Evolutionary conservation across 1,140 invertebrate genomes (phyloP).

Genomic region (Zaprionus africanus): DNA sequence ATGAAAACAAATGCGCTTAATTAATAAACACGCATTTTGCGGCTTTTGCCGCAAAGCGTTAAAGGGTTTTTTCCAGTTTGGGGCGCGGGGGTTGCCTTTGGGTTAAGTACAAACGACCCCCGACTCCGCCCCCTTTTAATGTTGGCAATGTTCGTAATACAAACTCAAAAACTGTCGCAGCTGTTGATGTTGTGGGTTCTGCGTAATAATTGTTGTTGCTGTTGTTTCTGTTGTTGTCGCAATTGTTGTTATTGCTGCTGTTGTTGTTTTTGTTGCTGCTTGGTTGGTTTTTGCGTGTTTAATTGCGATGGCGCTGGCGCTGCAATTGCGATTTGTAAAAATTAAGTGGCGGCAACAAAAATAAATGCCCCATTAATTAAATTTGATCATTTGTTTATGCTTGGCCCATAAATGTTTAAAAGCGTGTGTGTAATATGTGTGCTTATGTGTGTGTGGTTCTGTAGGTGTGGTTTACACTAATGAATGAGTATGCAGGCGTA

Average conservation of each 20-base stretch:
- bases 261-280: constrained; percentile 19
- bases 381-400: constrained; percentile 58
- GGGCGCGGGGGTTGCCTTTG: constrained; percentile 1
- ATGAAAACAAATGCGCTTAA: constrained; percentile 84
- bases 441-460: not conserved
- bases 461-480: not conserved
- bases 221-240: constrained; percentile 42
- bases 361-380: constrained; percentile 48
- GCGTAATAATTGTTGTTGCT: constrained; percentile 59
- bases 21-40: constrained; percentile 84
- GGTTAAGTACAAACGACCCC: constrained; percentile 31
- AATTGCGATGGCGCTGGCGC: constrained; percentile 37
- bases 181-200: constrained; percentile 73
- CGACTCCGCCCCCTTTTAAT: constrained; percentile 7
- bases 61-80: not conserved
- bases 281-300: constrained; percentile 38
- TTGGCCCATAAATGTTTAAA: constrained; percentile 37
- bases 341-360: constrained; percentile 55
- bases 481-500: not conserved
- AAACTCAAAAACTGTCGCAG: constrained; percentile 69
- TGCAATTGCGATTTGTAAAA: constrained; percentile 60
- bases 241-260: constrained; percentile 33
- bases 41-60: constrained; percentile 53
- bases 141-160: constrained; percentile 42
- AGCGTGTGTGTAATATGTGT: not conserved